Percentiles rank a stretch among this genome's conserved stretches.
These are phyloP conservation scores for Drosophila burlai DNA, from an alignment of 1,140 invertebrate species.

Conservation along the genomic window DNA sequence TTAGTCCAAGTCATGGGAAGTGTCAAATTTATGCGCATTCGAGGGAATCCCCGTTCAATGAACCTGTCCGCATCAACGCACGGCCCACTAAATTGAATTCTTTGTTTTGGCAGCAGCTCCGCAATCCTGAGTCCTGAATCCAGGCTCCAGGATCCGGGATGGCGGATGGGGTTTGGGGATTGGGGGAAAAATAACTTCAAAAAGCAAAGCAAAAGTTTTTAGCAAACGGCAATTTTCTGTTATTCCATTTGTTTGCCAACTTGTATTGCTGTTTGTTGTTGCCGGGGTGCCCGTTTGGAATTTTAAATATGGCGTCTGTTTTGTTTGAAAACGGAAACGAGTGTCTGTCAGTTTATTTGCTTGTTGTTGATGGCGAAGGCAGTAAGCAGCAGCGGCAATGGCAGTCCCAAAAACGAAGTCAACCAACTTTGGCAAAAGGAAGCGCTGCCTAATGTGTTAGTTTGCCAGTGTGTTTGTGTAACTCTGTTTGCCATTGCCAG, in stretches of 20 bases:
- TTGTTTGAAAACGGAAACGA: constrained; percentile 84
- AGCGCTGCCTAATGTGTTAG: constrained; percentile 77
- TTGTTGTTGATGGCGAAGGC: constrained; percentile 50
- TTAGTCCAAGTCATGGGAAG: constrained; percentile 52
- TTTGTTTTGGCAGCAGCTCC: constrained; percentile 41
- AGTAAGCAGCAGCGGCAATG: constrained; percentile 38
- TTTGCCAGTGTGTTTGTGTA: constrained; percentile 50
- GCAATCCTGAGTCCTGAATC: not conserved
- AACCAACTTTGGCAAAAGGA: constrained; percentile 80
- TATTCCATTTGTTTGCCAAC: constrained; percentile 72
- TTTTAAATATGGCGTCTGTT: constrained; percentile 84
- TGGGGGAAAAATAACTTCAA: constrained; percentile 38
- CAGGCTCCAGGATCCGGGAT: not conserved
- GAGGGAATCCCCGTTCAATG: constrained; percentile 50
- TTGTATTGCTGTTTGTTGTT: constrained; percentile 48
- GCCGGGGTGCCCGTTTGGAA: constrained; percentile 66
- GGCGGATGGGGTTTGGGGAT: not conserved
- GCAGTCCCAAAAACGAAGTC: constrained; percentile 73
- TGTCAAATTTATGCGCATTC: constrained; percentile 58
- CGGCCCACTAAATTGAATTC: constrained; percentile 60
- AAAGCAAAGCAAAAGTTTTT: constrained; percentile 71
- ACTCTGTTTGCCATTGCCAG: constrained; percentile 51
- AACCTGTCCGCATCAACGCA: constrained; percentile 61
- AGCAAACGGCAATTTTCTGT: constrained; percentile 66
- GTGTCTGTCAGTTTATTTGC: constrained; percentile 82